A percentile compares a stretch with the other conserved stretches of the same genome.
These are phyloP conservation scores for Pan paniscus DNA, from an alignment of 2,113 vertebrate species.

Conservation along the genomic window DNA sequence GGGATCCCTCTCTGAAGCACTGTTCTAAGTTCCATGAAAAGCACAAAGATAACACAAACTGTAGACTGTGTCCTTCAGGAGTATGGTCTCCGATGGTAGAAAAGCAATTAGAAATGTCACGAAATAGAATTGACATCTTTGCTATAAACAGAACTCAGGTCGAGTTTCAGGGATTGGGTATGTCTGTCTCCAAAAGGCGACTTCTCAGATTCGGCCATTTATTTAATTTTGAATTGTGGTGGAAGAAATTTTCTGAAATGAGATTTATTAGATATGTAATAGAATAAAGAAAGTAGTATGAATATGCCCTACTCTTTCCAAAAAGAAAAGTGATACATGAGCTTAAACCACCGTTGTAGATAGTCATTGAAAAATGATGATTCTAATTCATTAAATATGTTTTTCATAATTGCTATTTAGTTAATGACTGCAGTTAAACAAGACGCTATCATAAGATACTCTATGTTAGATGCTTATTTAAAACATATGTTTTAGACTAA, in stretches of 20 bases:
- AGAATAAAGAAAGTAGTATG: neutral
- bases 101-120: neutral
- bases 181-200: neutral
- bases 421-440: conserved; percentile 10
- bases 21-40: neutral
- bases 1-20: neutral
- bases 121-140: neutral
- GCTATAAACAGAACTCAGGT: neutral
- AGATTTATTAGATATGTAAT: conserved; percentile 55
- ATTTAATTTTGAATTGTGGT: conserved; percentile 60
- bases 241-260: conserved; percentile 38
- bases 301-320: conserved; percentile 20
- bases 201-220: conserved; percentile 35
- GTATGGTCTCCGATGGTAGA: neutral
- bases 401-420: conserved; percentile 60
- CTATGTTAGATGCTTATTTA: conserved; percentile 54
- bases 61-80: neutral
- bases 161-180: conserved; percentile 6
- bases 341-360: conserved; percentile 1
- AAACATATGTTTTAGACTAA: conserved; percentile 58
- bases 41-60: neutral
- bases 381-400: conserved; percentile 36
- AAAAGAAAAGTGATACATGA: conserved; percentile 8
- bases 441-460: conserved; percentile 20
- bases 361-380: conserved; percentile 29